Percentiles rank a stretch among this genome's conserved stretches.
Conservation (phyloP, 2,113 vertebrate genomes). For the Strigops habroptila region DNA sequence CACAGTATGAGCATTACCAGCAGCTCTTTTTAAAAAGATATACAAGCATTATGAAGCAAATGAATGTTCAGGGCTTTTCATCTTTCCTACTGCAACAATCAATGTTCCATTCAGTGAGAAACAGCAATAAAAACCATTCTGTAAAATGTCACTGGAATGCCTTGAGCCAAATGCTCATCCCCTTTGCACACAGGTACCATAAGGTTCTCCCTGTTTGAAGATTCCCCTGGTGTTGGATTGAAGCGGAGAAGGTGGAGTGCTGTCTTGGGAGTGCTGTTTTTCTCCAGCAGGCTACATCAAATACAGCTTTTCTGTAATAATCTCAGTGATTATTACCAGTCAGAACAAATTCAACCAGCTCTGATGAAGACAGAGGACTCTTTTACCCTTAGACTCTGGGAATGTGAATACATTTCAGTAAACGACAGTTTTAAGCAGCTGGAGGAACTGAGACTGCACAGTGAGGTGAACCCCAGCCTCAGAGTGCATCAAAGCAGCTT, state of each 20-base stretch:
- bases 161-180: background rate
- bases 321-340: background rate
- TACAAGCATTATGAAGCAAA: background rate
- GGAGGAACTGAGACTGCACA: background rate
- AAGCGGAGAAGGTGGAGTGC: background rate
- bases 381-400: background rate
- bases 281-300: background rate
- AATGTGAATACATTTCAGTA: background rate
- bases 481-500: background rate
- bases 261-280: background rate
- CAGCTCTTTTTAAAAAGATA: background rate
- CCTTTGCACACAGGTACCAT: background rate
- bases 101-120: fast-evolving
- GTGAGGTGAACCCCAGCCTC: background rate
- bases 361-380: background rate
- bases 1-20: constrained; percentile 27
- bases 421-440: background rate
- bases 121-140: background rate
- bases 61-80: background rate
- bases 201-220: background rate
- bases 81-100: background rate
- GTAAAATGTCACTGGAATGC: background rate
- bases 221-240: fast-evolving
- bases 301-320: background rate
- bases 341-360: background rate